Conservation (phyloP, 2,113 vertebrate species). For the Seriola rivoliana region DNA sequence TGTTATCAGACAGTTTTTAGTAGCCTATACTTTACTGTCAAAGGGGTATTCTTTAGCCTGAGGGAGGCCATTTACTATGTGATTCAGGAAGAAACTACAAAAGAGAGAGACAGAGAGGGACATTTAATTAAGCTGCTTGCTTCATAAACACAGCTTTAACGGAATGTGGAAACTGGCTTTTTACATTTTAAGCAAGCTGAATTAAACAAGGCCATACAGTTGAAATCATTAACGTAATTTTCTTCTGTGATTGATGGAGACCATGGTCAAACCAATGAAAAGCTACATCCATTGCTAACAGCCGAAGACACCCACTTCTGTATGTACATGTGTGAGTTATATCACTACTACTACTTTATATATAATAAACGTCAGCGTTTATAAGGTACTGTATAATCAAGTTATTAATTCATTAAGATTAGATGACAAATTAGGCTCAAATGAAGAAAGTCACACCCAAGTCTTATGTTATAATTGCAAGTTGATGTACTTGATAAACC, state of each 20-base stretch:
- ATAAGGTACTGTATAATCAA: not conserved
- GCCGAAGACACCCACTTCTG: not conserved
- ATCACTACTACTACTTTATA: not conserved
- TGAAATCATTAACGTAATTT: not conserved
- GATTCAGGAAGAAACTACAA: not conserved
- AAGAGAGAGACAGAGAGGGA: not conserved
- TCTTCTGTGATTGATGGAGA: not conserved
- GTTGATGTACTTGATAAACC: not conserved
- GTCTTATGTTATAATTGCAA: not conserved
- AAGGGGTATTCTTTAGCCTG: not conserved
- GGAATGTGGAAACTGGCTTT: not conserved
- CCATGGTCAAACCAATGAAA: not conserved
- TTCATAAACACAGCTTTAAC: constrained; percentile 12
- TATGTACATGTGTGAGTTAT: not conserved
- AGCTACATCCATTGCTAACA: not conserved
- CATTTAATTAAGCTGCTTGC: constrained; percentile 20
- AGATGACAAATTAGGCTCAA: not conserved
- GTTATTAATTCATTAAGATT: not conserved
- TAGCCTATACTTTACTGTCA: not conserved
- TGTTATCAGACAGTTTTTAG: not conserved
- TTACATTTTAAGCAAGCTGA: not conserved
- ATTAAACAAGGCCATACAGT: not conserved
- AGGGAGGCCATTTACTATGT: not conserved
- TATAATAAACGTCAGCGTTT: not conserved
- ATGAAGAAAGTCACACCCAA: not conserved